Base-by-base conservation (phyloP, 2,888 invertebrate species). In the Cordilura impudica region DNA sequence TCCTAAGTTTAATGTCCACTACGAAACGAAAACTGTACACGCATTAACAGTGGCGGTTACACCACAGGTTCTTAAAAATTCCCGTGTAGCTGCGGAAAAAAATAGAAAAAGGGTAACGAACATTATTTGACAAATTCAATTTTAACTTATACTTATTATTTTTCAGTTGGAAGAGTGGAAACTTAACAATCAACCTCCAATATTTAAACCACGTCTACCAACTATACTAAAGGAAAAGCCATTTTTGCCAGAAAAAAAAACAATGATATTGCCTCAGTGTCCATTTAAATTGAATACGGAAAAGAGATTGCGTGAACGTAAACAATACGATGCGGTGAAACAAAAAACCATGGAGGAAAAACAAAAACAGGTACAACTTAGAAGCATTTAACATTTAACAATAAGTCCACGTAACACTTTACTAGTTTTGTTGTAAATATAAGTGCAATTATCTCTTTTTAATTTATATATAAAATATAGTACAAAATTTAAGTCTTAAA, bases 201-300 rank as follows among this genome's bases (percentile, higher is more conserved):
- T 82, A 47, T 84, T 85, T 51, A 71, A 75, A 8, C 70, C 83
- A 10, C 81, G 82, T 2, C 78, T 80, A 12, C 79, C 83, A 0
- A 78, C 74, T 6, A 84, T 85, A 0, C 71, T 86, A 2, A 81
- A 83, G 23, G 83, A 85, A 14, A 83, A 86, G 26, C 86, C 87
- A 0, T 86, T 85, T 78, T 72, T 82, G 19, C 87, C 86, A 4
- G 84, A 85, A 69, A 85, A 84, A 66, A 77, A 72, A 16, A 53
- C 63, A 6, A 58, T 70, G 58, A 66, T 83, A 19, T 54, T 84
- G 18, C 82, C 85, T 4, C 23, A 67, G 4, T 84, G 84, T 21
- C 89, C 89, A 18, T 89, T 89, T 53, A 84, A 87, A n/a, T 76
- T 90, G 26, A 85, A 83, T 12, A 60, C 83, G 1, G 89, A 89